phyloP scores from a whole-genome alignment of 2,888 invertebrate species.

The Metellina segmentata region DNA sequence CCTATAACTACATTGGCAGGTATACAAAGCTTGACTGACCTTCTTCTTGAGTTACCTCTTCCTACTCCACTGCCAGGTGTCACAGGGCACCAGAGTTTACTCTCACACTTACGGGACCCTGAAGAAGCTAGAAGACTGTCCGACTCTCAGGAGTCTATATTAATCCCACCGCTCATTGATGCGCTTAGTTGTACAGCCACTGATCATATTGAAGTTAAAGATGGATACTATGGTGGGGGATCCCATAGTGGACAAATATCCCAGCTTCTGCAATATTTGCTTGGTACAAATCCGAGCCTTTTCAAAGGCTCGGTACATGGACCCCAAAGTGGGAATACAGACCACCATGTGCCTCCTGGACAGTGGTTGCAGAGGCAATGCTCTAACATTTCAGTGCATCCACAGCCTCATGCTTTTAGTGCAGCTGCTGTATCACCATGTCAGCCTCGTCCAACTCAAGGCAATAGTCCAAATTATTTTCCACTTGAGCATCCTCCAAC shows the following conservation, averaged over 20 bases:
- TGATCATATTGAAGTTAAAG: conserved; percentile 76
- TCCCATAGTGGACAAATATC: conserved; percentile 73
- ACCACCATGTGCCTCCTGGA: conserved; percentile 61
- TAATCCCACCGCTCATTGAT: conserved; percentile 34
- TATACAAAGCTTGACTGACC: conserved; percentile 78
- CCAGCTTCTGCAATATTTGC: conserved; percentile 71
- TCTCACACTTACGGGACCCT: conserved; percentile 72
- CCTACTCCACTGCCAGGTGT: conserved; percentile 77
- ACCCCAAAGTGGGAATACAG: conserved; percentile 46
- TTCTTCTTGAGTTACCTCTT: conserved; percentile 78
- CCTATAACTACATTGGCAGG: conserved; percentile 77
- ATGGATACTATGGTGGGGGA: conserved; percentile 75
- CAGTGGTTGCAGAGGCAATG: conserved; percentile 75
- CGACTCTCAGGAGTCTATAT: conserved; percentile 68
- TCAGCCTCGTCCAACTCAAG: conserved; percentile 70
- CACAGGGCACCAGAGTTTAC: conserved; percentile 72
- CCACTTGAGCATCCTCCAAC: conserved; percentile 66
- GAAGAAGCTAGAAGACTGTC: conserved; percentile 76
- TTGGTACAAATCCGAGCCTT: conserved; percentile 67
- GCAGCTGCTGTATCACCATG: conserved; percentile 67
- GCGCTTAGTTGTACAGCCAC: conserved; percentile 63
- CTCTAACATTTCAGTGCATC: conserved; percentile 63
- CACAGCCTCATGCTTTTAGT: conserved; percentile 67
- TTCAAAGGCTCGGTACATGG: conserved; percentile 70
- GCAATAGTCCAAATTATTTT: conserved; percentile 68